These are phyloP conservation scores for Parasteatoda lunata DNA, from an alignment of 2,888 invertebrate genomes.

Conservation along the genomic window DNA sequence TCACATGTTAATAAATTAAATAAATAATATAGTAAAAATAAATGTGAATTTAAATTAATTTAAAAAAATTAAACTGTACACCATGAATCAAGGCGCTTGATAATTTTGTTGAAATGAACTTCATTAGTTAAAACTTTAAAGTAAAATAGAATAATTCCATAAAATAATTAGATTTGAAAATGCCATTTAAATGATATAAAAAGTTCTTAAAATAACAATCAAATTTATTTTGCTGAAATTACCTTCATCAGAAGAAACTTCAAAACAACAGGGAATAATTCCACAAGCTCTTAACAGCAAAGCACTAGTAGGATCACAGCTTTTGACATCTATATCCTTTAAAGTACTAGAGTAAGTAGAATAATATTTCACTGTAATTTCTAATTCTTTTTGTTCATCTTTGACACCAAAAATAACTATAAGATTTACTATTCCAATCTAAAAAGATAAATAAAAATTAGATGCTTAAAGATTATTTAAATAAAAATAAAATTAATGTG, in stretches of 20 bases:
- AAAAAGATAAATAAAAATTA: background rate
- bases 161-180: background rate
- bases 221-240: background rate
- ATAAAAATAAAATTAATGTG: no score
- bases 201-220: no score
- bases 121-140: background rate
- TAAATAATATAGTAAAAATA: no score
- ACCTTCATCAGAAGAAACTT: conserved; percentile 48
- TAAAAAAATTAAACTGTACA: no score
- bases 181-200: background rate
- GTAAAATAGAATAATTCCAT: background rate
- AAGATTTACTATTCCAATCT: conserved; percentile 47
- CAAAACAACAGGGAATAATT: conserved; percentile 40
- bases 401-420: conserved; percentile 39
- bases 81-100: no score
- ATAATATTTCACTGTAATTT: conserved; percentile 25
- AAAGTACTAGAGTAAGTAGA: conserved; percentile 31
- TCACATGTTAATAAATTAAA: no score
- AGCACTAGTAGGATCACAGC: conserved; percentile 8
- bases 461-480: no score
- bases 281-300: conserved; percentile 48
- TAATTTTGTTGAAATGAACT: no score
- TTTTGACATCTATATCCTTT: conserved; percentile 30
- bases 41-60: no score
- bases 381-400: conserved; percentile 14